A percentile compares a stretch with the other conserved stretches of the same genome.
Conservation (phyloP, 2,113 vertebrate species). For the Triplophysa rosa region DNA sequence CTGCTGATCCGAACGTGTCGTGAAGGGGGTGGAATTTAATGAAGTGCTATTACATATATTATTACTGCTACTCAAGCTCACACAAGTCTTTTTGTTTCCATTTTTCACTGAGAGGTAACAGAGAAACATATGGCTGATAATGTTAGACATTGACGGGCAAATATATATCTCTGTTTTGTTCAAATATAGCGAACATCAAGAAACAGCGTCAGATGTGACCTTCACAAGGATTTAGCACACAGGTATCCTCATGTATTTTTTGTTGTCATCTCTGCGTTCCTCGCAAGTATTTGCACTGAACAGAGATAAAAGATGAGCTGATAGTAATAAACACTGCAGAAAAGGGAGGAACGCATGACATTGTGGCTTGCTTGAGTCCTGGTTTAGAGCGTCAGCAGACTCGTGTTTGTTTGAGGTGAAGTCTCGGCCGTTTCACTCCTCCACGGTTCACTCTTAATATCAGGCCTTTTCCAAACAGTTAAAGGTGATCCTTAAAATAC, state of each 20-base stretch:
- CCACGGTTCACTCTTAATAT: constrained; percentile 57
- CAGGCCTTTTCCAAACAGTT: constrained; percentile 63
- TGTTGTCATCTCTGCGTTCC: constrained; percentile 1
- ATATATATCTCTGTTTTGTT: constrained; percentile 9
- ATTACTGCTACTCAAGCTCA: constrained; percentile 55
- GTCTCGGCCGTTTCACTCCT: constrained; percentile 41
- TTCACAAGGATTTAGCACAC: constrained; percentile 9
- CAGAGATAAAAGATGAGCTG: constrained; percentile 34
- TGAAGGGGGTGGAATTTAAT: constrained; percentile 64
- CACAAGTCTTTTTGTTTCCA: constrained; percentile 13
- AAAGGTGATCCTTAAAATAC: constrained; percentile 73
- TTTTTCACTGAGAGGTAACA: neutral
- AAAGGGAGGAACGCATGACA: constrained; percentile 23
- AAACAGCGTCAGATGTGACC: constrained; percentile 14
- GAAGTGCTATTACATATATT: constrained; percentile 72
- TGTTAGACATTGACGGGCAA: neutral
- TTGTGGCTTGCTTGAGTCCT: constrained; percentile 30
- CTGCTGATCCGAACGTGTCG: constrained; percentile 65
- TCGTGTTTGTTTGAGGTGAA: constrained; percentile 18
- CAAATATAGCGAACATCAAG: constrained; percentile 18
- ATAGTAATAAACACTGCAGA: constrained; percentile 26
- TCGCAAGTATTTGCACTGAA: constrained; percentile 36
- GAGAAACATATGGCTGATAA: constrained; percentile 16
- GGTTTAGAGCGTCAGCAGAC: neutral
- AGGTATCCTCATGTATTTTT: constrained; percentile 25